Base-by-base conservation (phyloP, 37 sponge, comb jelly and placozoan genomes). In the Hexactinellida sp. region DNA sequence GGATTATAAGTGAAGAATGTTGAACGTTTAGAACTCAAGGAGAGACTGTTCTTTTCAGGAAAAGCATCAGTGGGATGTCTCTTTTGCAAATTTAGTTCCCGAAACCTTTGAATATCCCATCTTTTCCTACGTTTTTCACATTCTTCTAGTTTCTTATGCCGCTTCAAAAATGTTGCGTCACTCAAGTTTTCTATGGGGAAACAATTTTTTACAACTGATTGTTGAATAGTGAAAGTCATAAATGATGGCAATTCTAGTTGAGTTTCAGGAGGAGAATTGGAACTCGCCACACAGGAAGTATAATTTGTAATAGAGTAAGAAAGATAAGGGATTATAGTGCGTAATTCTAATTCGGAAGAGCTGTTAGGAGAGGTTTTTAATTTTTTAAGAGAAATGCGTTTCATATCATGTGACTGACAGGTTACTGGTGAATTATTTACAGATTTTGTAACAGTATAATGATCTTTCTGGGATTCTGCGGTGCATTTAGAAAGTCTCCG, bases 161-260 rank as follows among this genome's bases (percentile, higher is more conserved):
- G 76, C 76, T 63, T 63, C 30, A 63, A 63, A 63, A 63, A 63
- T 63, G 76, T 25, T 63, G 76, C 21, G 30, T 63, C 76, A 63
- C 76, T 63, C 76, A 63, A 63, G 76, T 63, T n/a, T 63, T 63
- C 76, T 5, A 21, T 63, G 34, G 28, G 3, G 3, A n/a, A 63
- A 63, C 13, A 21, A 32, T 63, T 1, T 32, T 1, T 10, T 63
- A 9, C 52, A 47, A 19, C 52, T 19, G 13, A 63, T 25, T 63
- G 76, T 7, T 7, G 21, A 10, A n/a, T 25, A 63, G 25, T 25
- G 30, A 32, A 63, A 28, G 30, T 1, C 3, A 63, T 63, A n/a
- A 63, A 63, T 5, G 76, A 63, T 25, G 76, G 76, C 21, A 63
- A 10, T 63, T 63, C 76, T 5, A 63, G 76, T 63, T 63, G 76